Evolutionary conservation across 2,888 invertebrate genomes (phyloP).

Genomic region (Panopea generosa): DNA sequence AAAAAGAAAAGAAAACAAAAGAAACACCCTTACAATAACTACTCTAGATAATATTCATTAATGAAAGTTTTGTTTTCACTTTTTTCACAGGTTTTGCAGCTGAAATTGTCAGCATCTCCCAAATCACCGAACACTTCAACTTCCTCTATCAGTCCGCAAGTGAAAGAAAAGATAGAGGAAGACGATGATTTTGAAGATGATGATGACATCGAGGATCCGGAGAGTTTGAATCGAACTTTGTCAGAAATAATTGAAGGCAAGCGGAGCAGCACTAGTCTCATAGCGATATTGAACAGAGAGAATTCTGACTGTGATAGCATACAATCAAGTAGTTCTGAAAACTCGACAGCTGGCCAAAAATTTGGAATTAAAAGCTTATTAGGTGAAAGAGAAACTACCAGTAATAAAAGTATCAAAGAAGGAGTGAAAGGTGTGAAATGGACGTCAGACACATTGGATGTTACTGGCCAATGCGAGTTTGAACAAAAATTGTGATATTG

Average conservation of each 20-base stretch:
- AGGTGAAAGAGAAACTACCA: not conserved
- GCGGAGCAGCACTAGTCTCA: conserved; percentile 57
- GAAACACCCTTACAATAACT: too few relatives aligned
- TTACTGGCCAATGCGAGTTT: not conserved
- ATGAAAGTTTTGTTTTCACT: too few relatives aligned
- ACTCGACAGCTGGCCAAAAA: conserved; percentile 20
- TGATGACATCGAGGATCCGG: conserved; percentile 76
- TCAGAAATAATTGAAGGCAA: conserved; percentile 80
- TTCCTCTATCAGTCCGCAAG: conserved; percentile 36
- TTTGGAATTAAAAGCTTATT: not conserved
- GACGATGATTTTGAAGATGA: conserved; percentile 74
- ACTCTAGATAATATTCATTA: too few relatives aligned
- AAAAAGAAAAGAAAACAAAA: too few relatives aligned
- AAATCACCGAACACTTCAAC: conserved; percentile 45
- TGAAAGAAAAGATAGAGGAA: conserved; percentile 62
- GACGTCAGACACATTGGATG: not conserved
- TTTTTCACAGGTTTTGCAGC: conserved; percentile 80
- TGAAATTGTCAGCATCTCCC: conserved; percentile 76
- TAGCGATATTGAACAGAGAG: conserved; percentile 56
- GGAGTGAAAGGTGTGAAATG: not conserved
- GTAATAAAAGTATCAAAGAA: not conserved
- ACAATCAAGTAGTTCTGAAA: conserved; percentile 57
- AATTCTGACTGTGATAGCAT: conserved; percentile 62
- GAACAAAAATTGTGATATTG: not conserved
- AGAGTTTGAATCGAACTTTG: conserved; percentile 77